phyloP scores from a whole-genome alignment of 2,888 invertebrate genomes.

The Seira sanloemensis region DNA sequence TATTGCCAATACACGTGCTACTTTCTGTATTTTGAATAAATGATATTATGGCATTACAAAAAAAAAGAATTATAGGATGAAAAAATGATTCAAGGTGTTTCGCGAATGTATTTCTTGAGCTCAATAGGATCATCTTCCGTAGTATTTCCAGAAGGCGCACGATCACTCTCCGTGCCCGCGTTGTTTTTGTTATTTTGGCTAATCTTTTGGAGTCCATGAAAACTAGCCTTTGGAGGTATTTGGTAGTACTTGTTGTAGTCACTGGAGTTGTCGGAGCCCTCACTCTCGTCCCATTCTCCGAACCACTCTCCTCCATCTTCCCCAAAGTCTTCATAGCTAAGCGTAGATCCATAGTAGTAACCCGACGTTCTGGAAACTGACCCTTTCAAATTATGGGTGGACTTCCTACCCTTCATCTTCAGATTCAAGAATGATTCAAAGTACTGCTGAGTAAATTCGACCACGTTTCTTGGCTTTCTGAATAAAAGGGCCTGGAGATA shows the following conservation, averaged over 20 bases:
- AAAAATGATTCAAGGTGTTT: not conserved
- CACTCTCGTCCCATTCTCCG: conserved; percentile 37
- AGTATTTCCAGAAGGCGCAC: conserved; percentile 25
- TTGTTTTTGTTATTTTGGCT: not conserved
- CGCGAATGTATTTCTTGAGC: conserved; percentile 24
- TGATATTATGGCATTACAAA: not conserved
- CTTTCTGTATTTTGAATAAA: too few species aligned
- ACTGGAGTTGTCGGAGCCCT: too few species aligned
- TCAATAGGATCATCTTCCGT: conserved; percentile 42
- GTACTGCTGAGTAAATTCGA: conserved; percentile 63
- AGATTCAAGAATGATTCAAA: conserved; percentile 57
- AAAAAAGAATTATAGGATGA: not conserved
- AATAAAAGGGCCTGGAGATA: conserved; percentile 68
- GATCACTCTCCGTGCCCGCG: conserved; percentile 5
- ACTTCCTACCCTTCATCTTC: conserved; percentile 15
- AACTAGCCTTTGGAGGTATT: conserved; percentile 24
- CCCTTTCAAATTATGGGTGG: not conserved
- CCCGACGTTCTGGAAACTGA: not conserved
- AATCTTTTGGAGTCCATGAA: conserved; percentile 45
- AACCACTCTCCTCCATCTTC: conserved; percentile 26
- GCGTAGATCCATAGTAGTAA: not conserved
- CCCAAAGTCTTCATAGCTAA: not conserved
- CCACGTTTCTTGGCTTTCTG: conserved; percentile 65
- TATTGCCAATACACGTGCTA: too few species aligned
- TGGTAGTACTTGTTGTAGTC: conserved; percentile 32